Evolutionary conservation across 2,113 vertebrate genomes (phyloP), one percentile per base, ranked within the genome.

Genomic region (Amia ocellicauda): DNA sequence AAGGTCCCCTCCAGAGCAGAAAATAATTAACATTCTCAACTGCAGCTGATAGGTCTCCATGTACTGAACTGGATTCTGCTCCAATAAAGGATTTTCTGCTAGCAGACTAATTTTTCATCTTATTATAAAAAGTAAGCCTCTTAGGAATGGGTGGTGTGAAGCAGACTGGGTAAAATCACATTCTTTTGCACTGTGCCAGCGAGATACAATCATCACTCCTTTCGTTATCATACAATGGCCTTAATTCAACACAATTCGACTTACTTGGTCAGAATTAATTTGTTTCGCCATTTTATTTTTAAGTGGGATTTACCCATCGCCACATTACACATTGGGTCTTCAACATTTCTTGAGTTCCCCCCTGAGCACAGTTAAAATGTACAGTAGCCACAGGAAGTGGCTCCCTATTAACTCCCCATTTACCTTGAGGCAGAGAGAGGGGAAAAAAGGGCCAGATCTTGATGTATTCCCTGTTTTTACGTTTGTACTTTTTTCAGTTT

Each of bases 21-120:
- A 69, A 41, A 60, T 61, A 63, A 78, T 68, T 68, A 41, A 67
- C 81, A 83, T 83, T 82, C 80, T 70, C 64, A 59, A n/a, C 69
- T 16, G 71, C 58, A 67, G 36, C 61, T 56, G 55, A 24, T 31
- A 36, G 58, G 31, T 72, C 73, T 72, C 69, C 4, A 7, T 28
- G 66, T 67, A 78, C 45, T 72, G 74, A 70, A 49, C 45, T 29
- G 3, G 23, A 28, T 57, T 67, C 67, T 68, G 62, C 70, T 59
- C 23, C 1, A 69, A 80, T 73, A 68, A 63, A 10, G 40, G n/a
- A 24, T 51, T 40, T 40, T 40, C 47, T 13, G 43, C 23, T 49
- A 19, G 31, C 24, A 3, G 59, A 29, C 5, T 62, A 24, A 40
- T 63, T 62, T 71, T 62, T 68, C 63, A 66, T 60, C 50, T 20